A percentile compares a stretch with the other conserved stretches of the same genome.
These are phyloP conservation scores for Onychomys arenicola DNA, from an alignment of 2,797 vertebrate genomes.

Conservation along the genomic window DNA sequence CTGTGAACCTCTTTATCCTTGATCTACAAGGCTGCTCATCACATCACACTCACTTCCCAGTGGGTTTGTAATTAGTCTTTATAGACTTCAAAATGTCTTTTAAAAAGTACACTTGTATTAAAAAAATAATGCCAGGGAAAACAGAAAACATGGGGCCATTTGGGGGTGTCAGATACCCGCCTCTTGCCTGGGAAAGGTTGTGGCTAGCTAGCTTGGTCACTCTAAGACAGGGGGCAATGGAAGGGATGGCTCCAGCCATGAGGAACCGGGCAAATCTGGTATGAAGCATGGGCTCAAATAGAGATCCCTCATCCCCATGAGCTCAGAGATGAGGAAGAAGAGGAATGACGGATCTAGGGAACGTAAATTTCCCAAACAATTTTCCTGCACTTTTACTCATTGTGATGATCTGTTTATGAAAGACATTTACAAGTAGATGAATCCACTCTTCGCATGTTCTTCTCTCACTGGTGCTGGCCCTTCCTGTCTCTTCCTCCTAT, in stretches of 20 bases:
- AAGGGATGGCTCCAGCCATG: not conserved
- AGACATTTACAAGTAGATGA: not conserved
- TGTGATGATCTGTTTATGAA: not conserved
- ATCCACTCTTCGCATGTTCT: not conserved
- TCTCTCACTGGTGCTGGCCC: not conserved
- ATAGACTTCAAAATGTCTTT: constrained; percentile 60
- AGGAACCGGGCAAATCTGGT: not conserved
- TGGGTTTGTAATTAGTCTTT: constrained; percentile 50
- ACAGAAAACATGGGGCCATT: not conserved
- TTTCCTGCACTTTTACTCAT: not conserved
- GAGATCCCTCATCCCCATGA: not conserved
- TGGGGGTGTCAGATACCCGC: not conserved
- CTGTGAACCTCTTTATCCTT: not conserved
- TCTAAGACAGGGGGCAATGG: not conserved
- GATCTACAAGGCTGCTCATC: not conserved
- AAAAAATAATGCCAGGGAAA: not conserved
- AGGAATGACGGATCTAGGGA: not conserved
- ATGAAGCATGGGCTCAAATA: accelerated
- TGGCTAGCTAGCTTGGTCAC: not conserved
- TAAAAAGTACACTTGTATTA: not conserved
- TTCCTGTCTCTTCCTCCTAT: not conserved
- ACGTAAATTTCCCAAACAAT: not conserved
- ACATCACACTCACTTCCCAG: not conserved
- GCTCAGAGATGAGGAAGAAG: not conserved
- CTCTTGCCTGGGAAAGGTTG: not conserved